Evolutionary conservation across 2,113 vertebrate species (phyloP).

Genomic region (Australoheros scitulus): DNA sequence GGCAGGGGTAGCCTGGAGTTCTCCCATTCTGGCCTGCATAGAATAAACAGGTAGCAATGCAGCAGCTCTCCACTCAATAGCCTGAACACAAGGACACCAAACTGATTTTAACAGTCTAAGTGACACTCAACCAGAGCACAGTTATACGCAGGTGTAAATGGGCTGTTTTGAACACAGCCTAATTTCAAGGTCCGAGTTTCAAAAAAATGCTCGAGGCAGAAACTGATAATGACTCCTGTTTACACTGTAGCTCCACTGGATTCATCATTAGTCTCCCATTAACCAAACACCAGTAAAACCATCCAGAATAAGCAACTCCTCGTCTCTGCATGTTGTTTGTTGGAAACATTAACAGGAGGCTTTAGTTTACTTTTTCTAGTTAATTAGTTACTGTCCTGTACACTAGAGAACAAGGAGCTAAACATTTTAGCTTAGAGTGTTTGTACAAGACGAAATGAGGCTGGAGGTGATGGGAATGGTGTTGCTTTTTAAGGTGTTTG

Average conservation of each 20-base stretch:
- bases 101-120: conserved; percentile 35
- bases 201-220: conserved; percentile 13
- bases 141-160: conserved; percentile 28
- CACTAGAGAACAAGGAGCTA: too few species aligned
- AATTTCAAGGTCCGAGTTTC: conserved; percentile 13
- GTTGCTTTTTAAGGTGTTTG: background rate
- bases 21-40: conserved; percentile 12
- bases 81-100: conserved; percentile 39
- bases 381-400: background rate
- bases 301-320: background rate
- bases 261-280: background rate
- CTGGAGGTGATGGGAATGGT: background rate
- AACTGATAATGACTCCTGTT: conserved; percentile 30
- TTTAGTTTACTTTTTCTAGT: background rate
- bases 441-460: background rate
- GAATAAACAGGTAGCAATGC: conserved; percentile 38
- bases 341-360: background rate
- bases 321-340: background rate
- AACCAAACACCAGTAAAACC: background rate
- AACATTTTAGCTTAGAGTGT: too few species aligned
- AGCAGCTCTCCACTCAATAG: conserved; percentile 7
- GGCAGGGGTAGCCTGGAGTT: conserved; percentile 44
- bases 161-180: conserved; percentile 11
- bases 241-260: background rate
- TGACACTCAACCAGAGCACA: conserved; percentile 20